A percentile compares a stretch with the other conserved stretches of the same genome.
Evolutionary conservation across 1,140 invertebrate species (phyloP).

Genomic region (Trichonephila clavata): DNA sequence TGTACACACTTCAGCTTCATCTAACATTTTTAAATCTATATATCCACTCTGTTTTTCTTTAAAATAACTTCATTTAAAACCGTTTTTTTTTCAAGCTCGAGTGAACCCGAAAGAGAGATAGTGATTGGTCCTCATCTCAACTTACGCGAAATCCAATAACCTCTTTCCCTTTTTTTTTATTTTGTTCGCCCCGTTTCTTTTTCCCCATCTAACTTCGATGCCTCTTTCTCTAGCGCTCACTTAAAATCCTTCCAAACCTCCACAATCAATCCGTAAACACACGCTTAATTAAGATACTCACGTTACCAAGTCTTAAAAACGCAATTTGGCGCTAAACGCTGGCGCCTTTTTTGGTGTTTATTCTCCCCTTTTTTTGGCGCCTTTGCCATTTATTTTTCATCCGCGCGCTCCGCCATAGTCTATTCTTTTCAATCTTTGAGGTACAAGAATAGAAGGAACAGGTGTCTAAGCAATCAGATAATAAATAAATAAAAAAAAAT

Average conservation of each 20-base stretch:
- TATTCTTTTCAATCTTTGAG: not conserved
- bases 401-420: not conserved
- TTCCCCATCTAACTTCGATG: not conserved
- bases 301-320: slow-evolving; percentile 32
- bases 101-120: slow-evolving; percentile 15
- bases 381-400: not conserved
- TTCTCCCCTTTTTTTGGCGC: not conserved
- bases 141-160: slow-evolving; percentile 47
- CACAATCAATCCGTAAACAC: slow-evolving; percentile 38
- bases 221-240: not conserved
- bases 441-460: slow-evolving; percentile 10
- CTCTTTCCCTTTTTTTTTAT: not conserved
- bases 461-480: slow-evolving; percentile 25
- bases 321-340: slow-evolving; percentile 22
- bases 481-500: not conserved
- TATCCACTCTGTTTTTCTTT: not conserved
- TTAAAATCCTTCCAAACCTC: slow-evolving; percentile 33
- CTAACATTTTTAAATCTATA: slow-evolving; percentile 9
- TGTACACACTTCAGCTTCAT: not conserved
- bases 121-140: slow-evolving; percentile 40
- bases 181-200: not conserved
- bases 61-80: slow-evolving; percentile 50
- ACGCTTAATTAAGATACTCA: slow-evolving; percentile 41
- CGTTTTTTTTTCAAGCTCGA: slow-evolving; percentile 9
- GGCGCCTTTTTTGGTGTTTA: slow-evolving; percentile 28